A percentile compares a stretch with the other conserved stretches of the same genome.
Conservation (phyloP, 2,113 vertebrate genomes). For the Marcusenius ussheri region DNA sequence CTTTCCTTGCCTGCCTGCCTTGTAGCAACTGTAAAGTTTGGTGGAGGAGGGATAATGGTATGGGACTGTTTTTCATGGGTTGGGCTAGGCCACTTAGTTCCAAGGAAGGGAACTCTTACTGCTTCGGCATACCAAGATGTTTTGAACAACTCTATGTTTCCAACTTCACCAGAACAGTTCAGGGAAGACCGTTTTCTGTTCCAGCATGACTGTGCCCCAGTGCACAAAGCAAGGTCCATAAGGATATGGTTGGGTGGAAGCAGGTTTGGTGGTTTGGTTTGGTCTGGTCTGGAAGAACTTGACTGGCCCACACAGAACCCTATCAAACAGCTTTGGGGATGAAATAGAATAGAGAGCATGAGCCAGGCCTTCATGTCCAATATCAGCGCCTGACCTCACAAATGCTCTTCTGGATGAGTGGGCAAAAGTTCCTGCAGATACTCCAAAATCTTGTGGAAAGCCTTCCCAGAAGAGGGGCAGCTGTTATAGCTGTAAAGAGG, state of each 20-base stretch:
- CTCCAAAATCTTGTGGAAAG: not conserved
- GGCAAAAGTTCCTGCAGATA: not conserved
- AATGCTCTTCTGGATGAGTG: not conserved
- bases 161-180: not conserved
- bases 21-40: not conserved
- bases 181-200: not conserved
- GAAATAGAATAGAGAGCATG: not conserved
- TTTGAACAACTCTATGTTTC: not conserved
- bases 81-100: not conserved
- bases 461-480: not conserved
- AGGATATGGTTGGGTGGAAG: not conserved
- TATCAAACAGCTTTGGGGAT: not conserved
- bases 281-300: not conserved
- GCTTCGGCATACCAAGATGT: not conserved
- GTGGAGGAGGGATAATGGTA: not conserved
- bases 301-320: not conserved
- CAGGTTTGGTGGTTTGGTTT: not conserved
- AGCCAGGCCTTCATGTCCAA: not conserved
- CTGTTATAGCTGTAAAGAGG: not conserved
- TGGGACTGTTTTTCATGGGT: not conserved
- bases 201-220: not conserved
- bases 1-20: not conserved
- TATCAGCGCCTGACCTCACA: not conserved
- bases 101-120: not conserved
- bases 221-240: not conserved